These are phyloP conservation scores for Panurus biarmicus DNA, from an alignment of 2,113 vertebrate species.

Conservation along the genomic window DNA sequence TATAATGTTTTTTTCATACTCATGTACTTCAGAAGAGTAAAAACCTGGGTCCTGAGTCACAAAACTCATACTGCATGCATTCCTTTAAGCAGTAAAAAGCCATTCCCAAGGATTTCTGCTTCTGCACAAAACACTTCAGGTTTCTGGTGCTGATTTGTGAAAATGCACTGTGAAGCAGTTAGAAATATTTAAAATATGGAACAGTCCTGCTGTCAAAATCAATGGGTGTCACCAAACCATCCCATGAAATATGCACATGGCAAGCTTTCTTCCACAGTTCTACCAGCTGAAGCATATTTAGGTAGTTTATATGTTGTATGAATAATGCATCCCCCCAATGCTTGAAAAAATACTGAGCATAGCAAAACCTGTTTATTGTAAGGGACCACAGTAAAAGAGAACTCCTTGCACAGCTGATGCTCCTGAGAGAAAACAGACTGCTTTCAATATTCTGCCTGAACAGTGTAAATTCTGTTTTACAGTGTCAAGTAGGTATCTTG, in stretches of 20 bases:
- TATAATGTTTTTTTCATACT: not conserved
- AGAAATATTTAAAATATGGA: not conserved
- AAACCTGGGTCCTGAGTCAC: not conserved
- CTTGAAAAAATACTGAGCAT: not conserved
- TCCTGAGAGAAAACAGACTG: not conserved
- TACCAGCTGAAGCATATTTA: not conserved
- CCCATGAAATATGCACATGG: not conserved
- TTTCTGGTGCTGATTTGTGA: not conserved
- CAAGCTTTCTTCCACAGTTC: not conserved
- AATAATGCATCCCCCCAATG: not conserved
- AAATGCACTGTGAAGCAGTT: not conserved
- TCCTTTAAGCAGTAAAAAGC: not conserved
- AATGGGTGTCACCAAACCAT: not conserved
- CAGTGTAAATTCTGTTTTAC: not conserved
- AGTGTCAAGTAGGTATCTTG: not conserved
- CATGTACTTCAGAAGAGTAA: not conserved
- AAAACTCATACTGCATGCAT: no score
- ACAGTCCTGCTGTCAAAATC: not conserved
- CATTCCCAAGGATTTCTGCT: not conserved
- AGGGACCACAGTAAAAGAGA: not conserved
- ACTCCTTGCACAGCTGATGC: not conserved
- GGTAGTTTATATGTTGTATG: not conserved
- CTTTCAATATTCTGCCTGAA: not conserved
- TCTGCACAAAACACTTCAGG: not conserved
- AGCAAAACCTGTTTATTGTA: not conserved